Conservation (phyloP, 2,113 vertebrate species). For the Ciconia boyciana region DNA sequence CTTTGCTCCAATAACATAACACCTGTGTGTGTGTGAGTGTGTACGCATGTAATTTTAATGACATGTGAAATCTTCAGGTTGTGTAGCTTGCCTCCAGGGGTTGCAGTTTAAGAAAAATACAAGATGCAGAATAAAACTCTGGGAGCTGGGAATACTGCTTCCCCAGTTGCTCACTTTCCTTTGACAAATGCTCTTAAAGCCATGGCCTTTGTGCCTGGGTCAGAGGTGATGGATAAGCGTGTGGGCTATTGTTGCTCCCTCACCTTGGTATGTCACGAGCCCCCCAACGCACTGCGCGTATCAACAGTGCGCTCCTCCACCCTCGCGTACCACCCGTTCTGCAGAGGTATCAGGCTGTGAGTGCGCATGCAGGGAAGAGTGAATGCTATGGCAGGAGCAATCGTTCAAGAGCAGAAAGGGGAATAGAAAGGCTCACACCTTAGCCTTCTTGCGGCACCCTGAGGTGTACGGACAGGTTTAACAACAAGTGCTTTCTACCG, state of each 20-base stretch:
- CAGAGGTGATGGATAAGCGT: neutral
- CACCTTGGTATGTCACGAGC: neutral
- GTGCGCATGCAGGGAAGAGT: neutral
- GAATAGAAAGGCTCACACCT: neutral
- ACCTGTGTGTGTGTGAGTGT: neutral
- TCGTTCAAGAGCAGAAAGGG: neutral
- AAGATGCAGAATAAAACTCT: neutral
- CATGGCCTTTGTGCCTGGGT: neutral
- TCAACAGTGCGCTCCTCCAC: accelerated
- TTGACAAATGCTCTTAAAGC: neutral
- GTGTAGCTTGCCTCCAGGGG: neutral
- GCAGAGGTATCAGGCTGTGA: no score
- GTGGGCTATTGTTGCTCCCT: neutral
- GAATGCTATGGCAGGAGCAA: neutral
- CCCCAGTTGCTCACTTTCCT: neutral
- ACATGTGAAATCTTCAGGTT: neutral
- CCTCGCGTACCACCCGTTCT: accelerated
- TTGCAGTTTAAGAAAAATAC: neutral
- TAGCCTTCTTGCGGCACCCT: neutral
- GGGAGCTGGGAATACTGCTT: neutral
- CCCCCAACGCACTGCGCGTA: neutral
- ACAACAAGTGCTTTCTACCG: neutral
- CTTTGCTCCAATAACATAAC: neutral
- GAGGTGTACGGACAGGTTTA: neutral
- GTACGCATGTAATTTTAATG: neutral